Evolutionary conservation across 2,888 invertebrate genomes (phyloP), one percentile per base, ranked within the genome.

Genomic region (Apodemia hepburni): DNA sequence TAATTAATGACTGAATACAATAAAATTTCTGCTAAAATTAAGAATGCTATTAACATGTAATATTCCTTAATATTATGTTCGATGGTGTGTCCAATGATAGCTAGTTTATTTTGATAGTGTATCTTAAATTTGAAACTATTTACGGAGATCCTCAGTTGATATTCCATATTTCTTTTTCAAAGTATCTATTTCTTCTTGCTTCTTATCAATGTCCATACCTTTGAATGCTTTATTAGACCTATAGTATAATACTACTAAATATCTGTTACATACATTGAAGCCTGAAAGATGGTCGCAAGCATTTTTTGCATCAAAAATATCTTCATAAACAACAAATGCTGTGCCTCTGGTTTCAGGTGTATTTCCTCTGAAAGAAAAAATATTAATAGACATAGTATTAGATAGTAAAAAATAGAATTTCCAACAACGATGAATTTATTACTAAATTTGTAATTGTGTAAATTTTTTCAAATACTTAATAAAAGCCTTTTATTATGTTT

Each of bases 251-350:
- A 99, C 99, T n/a, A 99, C 99, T 45, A 99, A 93, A 82, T 99
- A 99, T 75, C 99, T 93, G 85, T 99, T 99, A 82, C 99, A 99
- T 38, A 99, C 99, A 84, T 99, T 99, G 85, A 99, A 99, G 9
- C 99, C 99, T 63, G 98, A 98, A 62, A 99, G 92, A 87, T 99
- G 99, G 84, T 99, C 99, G 87, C 99, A 99, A 4, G 99, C 99
- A 92, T 99, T 99, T 87, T 99, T 99, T 0, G 99, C 99, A 93
- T 99, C 99, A 92, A 99, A 99, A 76, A 99, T 99, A 81, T 99
- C 99, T 91, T 99, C 99, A 85, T 99, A 99, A 0, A 99, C 98
- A 59, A 99, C 99, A 93, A 99, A 99, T 18, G 99, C 99, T 42
- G 99, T 99, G 61, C 99, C 99, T 83, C 98, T 94, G 0, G 99